Base-by-base conservation (phyloP, 2,797 vertebrate species). In the Gymnocypris eckloni region DNA sequence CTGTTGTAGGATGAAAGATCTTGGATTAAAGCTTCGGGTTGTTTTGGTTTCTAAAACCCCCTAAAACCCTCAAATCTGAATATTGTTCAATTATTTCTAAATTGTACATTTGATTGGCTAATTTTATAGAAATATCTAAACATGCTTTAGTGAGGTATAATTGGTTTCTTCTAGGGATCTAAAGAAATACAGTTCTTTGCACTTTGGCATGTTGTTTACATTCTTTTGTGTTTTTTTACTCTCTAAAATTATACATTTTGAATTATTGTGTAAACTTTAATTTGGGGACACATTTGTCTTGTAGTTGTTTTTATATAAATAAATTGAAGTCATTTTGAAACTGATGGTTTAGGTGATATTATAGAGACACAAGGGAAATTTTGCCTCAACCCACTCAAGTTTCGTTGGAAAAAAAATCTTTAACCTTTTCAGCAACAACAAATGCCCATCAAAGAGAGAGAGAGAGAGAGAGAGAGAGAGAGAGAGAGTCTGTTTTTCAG, bases 251-350 rank as follows among this genome's bases (percentile, higher is more conserved):
- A 77, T 50, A 25, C 16, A 41, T 72, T 70, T 20, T 37, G n/a
- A 41, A 78, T 61, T 15, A 33, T 64, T 67, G n/a, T 25, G 50
- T 41, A 50, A 28, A 56, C 18, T 28, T 79, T 67, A 80, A 87
- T 89, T 80, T 79, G 50, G 48, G 66, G 69, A 64, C 45, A 92
- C 94, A 96, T 95, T 95, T 95, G 96, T 96, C 95, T 96, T 95
- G 97, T 95, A 94, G 96, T 97, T 97, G 97, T 97, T 97, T 95
- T 95, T 92, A 91, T 97, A 98, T 97, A 98, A 99, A 99, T 99
- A 98, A 97, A 99, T 98, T 95, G 94, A 97, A 97, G 95, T 99
- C 97, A 99, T 96, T 97, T 92, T 97, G 98, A 99, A 99, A 99
- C 97, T 94, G 97, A 98, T 98, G 96, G 96, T 95, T 98, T 97